phyloP scores from a whole-genome alignment of 2,797 vertebrate species.

The Channallabes apus region DNA sequence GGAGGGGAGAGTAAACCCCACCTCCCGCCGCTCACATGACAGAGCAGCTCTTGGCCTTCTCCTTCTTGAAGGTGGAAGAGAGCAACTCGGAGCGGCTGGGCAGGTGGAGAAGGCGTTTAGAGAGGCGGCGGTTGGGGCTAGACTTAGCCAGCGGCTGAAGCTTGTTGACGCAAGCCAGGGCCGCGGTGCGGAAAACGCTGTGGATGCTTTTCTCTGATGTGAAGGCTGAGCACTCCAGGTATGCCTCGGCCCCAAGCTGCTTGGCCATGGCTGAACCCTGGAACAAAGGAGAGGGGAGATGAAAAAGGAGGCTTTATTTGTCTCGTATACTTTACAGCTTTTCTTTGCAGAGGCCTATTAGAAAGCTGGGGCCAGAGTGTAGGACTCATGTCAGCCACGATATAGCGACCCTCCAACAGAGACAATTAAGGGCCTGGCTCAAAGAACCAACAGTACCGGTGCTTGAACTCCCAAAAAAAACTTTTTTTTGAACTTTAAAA shows the following conservation, averaged over 20 bases:
- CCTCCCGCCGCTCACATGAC: constrained; percentile 82
- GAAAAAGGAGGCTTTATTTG: no score
- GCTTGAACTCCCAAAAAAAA: no score
- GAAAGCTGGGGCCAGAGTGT: no score
- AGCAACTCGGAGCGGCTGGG: constrained; percentile 92
- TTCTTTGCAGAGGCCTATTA: no score
- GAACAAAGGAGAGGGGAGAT: not conserved
- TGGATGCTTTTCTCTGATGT: constrained; percentile 96
- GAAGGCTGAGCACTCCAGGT: constrained; percentile 93
- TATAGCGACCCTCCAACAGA: no score
- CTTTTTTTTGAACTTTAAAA: no score
- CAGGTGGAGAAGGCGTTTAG: constrained; percentile 90
- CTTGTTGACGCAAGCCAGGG: constrained; percentile 87
- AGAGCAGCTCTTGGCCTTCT: constrained; percentile 94
- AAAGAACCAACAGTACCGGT: no score
- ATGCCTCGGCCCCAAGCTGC: constrained; percentile 89
- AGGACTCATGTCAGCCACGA: no score
- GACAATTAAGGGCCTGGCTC: no score
- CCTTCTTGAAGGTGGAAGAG: constrained; percentile 92
- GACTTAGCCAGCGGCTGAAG: constrained; percentile 75
- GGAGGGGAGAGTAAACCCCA: constrained; percentile 35
- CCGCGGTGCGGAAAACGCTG: constrained; percentile 89
- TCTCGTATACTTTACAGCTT: no score
- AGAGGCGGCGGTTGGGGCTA: constrained; percentile 86
- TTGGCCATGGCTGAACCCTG: constrained; percentile 89